Evolutionary conservation across 2,888 invertebrate species (phyloP), one percentile per base, ranked within the genome.

Genomic region (Sycophila texana): DNA sequence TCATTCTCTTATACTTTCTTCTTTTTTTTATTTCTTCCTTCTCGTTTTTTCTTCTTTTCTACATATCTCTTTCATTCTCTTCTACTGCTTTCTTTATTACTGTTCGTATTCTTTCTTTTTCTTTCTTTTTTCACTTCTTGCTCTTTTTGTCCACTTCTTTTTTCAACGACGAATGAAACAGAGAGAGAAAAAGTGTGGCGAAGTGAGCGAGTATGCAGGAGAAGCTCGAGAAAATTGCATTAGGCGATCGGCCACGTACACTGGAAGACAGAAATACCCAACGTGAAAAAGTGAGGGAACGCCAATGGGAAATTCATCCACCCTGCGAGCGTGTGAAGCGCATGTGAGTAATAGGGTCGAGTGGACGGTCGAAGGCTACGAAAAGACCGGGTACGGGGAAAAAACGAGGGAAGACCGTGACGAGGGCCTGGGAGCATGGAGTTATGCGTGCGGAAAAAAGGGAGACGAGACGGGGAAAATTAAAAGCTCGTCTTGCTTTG

Each of bases 261-360:
- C 7, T 20, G 3, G 47, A 47, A 30, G 18, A 16, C 39, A 39
- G 39, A 10, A 39, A 10, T 39, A 10, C 39, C 39, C 7, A 60
- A 12, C 20, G 57, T 72, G 58, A 77, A 77, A 73, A 68, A 53
- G 65, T 65, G 66, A 72, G 39, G 39, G 39, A 72, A 57, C 39
- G 66, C n/a, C 57, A 60, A 58, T 67, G 61, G 61, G 67, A 22
- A 79, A 63, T 79, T 79, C 65, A 74, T 79, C 70, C 49, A 67
- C 49, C 63, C 65, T 70, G 66, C 22, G 58, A 14, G 66, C 26
- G 55, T 14, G n/a, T 12, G 18, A 16, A 30, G 39, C 39, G 16
- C 39, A 51, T 53, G 26, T 30, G 58, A 61, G 60, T 60, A 61
- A 73, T 67, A 7, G 30, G 18, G 49, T 18, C 39, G 57, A 55